A percentile compares a stretch with the other conserved stretches of the same genome.
Conservation (phyloP, 2,113 vertebrate species). For the Cyanocitta stelleri region DNA sequence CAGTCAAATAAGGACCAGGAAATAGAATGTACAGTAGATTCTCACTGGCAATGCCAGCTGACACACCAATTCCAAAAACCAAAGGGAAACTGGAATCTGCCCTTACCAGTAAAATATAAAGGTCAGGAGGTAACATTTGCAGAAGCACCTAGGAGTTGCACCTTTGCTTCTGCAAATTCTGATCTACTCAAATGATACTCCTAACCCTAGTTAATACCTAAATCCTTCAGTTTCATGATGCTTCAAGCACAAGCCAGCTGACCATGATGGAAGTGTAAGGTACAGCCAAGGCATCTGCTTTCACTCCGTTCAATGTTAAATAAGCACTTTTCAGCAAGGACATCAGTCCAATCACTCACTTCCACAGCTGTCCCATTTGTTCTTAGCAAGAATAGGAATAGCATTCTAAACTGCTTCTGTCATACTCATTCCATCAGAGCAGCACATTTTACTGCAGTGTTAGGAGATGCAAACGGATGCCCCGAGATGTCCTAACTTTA, state of each 20-base stretch:
- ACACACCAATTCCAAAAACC: not conserved
- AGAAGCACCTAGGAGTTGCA: not conserved
- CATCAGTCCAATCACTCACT: not conserved
- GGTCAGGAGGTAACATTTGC: not conserved
- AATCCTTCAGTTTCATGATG: not conserved
- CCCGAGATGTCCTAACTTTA: not conserved
- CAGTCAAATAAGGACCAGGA: not conserved
- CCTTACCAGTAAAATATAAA: not conserved
- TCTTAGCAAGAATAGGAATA: not conserved
- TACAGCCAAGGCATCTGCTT: not conserved
- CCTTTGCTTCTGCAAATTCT: not conserved
- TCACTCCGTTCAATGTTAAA: not conserved
- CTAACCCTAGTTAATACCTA: not conserved
- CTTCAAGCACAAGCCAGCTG: not conserved
- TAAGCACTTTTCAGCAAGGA: not conserved
- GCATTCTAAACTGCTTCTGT: not conserved
- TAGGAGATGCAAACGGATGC: not conserved
- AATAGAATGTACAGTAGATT: not conserved
- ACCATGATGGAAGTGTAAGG: not conserved
- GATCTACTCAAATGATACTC: not conserved
- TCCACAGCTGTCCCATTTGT: not conserved
- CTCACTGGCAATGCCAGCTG: accelerated
- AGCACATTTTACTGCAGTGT: not conserved
- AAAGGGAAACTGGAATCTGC: not conserved
- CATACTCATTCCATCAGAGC: not conserved